Evolutionary conservation across 2,113 vertebrate genomes (phyloP).

Genomic region (Barbus barbus): DNA sequence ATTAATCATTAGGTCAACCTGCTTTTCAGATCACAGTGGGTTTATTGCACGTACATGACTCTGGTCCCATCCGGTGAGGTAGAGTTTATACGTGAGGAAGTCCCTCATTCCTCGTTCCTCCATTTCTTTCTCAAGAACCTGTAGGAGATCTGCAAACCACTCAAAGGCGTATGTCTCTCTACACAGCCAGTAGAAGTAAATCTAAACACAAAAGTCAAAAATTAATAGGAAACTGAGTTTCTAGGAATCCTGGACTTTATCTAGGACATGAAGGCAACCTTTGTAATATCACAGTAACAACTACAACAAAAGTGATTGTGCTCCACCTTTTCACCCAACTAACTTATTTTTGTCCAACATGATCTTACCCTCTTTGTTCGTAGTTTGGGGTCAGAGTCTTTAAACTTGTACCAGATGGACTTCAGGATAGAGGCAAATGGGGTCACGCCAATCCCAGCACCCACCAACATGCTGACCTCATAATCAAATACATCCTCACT

Average conservation of each 20-base stretch:
- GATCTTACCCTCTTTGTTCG: slow-evolving; percentile 81
- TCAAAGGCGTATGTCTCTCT: slow-evolving; percentile 87
- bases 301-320: background rate
- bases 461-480: slow-evolving; percentile 88
- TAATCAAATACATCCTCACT: slow-evolving; percentile 92
- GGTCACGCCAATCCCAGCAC: slow-evolving; percentile 88
- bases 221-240: slow-evolving; percentile 21
- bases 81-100: slow-evolving; percentile 90
- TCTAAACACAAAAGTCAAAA: slow-evolving; percentile 71
- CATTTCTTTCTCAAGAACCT: slow-evolving; percentile 88
- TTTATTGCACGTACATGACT: slow-evolving; percentile 75
- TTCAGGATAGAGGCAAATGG: slow-evolving; percentile 93
- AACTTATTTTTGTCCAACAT: background rate
- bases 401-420: slow-evolving; percentile 93
- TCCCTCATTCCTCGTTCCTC: slow-evolving; percentile 80
- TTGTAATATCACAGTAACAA: background rate
- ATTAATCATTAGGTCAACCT: too few species aligned
- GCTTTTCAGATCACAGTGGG: background rate
- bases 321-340: too few species aligned
- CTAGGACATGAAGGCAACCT: background rate
- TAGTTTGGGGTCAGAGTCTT: slow-evolving; percentile 79
- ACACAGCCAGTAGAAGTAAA: slow-evolving; percentile 96
- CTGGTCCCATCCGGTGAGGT: slow-evolving; percentile 85
- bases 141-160: slow-evolving; percentile 90
- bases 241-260: background rate